Conservation (phyloP, 2,113 vertebrate genomes). For the Eulemur rufifrons region DNA sequence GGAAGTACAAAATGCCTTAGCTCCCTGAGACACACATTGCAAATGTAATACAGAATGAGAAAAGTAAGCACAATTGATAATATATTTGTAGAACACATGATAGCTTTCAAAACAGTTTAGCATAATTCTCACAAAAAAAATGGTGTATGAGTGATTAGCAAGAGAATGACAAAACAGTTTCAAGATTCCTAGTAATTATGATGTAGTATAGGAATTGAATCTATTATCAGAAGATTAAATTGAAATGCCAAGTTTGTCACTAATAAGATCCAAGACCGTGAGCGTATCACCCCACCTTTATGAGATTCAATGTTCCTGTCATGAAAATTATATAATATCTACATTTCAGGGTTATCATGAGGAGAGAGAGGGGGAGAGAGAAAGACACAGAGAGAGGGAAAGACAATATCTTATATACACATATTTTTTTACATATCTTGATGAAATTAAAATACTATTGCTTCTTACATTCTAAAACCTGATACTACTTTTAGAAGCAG, state of each 20-base stretch:
- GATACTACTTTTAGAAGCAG: slow-evolving; percentile 35
- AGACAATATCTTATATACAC: neutral
- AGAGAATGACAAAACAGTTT: neutral
- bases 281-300: neutral
- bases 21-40: neutral
- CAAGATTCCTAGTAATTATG: neutral
- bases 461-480: neutral
- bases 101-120: neutral
- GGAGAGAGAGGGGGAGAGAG: neutral
- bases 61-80: neutral
- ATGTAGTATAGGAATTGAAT: neutral
- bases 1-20: neutral
- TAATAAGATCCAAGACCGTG: neutral
- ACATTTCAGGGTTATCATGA: neutral
- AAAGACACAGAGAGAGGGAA: neutral
- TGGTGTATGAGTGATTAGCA: neutral
- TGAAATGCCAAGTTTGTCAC: neutral
- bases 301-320: neutral
- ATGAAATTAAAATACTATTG: slow-evolving; percentile 5
- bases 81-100: neutral
- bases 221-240: neutral
- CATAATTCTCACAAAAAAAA: neutral
- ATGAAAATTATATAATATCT: neutral
- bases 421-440: neutral
- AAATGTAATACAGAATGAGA: neutral